A percentile compares a stretch with the other conserved stretches of the same genome.
Conservation (phyloP, 2,888 invertebrate genomes). For the Apomyelois bistriatella region DNA sequence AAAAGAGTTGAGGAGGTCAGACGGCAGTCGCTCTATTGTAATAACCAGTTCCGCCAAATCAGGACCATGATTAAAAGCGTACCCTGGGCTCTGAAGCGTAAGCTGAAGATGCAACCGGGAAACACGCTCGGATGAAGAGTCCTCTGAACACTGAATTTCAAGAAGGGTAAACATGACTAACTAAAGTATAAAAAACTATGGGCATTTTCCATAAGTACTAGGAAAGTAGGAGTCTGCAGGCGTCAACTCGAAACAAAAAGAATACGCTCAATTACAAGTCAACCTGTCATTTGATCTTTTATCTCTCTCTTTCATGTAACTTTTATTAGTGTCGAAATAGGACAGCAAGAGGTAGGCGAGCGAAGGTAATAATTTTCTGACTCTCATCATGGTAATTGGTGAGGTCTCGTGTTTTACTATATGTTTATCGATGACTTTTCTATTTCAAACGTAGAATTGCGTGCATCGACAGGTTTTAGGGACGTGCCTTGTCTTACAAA, state of each 20-base stretch:
- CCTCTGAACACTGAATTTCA: not conserved
- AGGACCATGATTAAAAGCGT: too few species aligned
- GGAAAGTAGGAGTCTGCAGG: slow-evolving; percentile 22
- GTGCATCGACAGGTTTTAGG: slow-evolving; percentile 28
- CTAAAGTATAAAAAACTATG: slow-evolving; percentile 13
- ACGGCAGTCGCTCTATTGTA: too few species aligned
- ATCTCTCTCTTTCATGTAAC: slow-evolving; percentile 19
- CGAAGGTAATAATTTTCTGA: slow-evolving; percentile 43
- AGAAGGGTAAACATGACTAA: not conserved
- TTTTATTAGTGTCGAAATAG: slow-evolving; percentile 22
- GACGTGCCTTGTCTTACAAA: slow-evolving; percentile 11
- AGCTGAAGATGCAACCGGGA: too few species aligned
- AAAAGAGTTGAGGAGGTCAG: too few species aligned
- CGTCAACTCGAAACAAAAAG: slow-evolving; percentile 30
- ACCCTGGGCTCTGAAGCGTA: too few species aligned
- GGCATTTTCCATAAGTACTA: slow-evolving; percentile 20
- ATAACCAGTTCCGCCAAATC: too few species aligned
- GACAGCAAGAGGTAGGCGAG: slow-evolving; percentile 35
- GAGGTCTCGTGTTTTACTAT: slow-evolving; percentile 37
- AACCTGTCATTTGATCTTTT: slow-evolving; percentile 37
- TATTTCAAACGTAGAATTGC: slow-evolving; percentile 32
- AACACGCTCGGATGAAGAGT: too few species aligned
- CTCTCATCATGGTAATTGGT: slow-evolving; percentile 51
- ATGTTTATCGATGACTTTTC: slow-evolving; percentile 48
- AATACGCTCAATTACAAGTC: slow-evolving; percentile 32